Percentiles rank a stretch among this genome's conserved stretches.
Conservation (phyloP, 2,113 vertebrate species). For the Trichomycterus rosablanca region DNA sequence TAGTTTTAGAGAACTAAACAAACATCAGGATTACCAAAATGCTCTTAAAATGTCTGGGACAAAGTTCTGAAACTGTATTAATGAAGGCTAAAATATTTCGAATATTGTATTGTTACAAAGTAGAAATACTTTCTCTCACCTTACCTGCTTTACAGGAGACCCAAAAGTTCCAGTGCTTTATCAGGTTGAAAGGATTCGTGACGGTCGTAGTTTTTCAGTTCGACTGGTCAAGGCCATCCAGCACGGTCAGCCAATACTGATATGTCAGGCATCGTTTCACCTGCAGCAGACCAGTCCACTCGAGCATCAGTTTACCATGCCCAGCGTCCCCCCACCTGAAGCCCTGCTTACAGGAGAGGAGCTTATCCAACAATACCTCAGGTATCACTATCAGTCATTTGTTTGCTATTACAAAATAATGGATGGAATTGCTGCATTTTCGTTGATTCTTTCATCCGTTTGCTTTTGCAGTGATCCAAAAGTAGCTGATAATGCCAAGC, state of each 20-base stretch:
- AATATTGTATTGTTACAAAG: too few relatives aligned
- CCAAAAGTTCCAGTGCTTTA: conserved; percentile 86
- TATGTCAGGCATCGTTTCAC: conserved; percentile 89
- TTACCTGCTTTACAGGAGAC: conserved; percentile 73
- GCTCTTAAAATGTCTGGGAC: too few relatives aligned
- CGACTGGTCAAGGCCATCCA: conserved; percentile 88
- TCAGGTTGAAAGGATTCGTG: conserved; percentile 82
- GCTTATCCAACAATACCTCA: conserved; percentile 76
- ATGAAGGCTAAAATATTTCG: too few relatives aligned
- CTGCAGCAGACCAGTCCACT: conserved; percentile 74
- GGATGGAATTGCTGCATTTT: too few relatives aligned
- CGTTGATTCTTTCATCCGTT: not conserved
- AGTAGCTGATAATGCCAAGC: conserved; percentile 69
- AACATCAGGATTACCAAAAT: too few relatives aligned
- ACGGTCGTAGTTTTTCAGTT: conserved; percentile 84
- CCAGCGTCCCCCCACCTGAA: conserved; percentile 73
- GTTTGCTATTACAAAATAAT: too few relatives aligned
- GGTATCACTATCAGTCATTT: conserved; percentile 54
- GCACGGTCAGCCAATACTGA: conserved; percentile 84
- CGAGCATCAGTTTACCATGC: conserved; percentile 90
- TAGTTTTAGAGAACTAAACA: too few relatives aligned
- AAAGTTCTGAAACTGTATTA: too few relatives aligned
- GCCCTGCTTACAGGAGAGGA: conserved; percentile 73
- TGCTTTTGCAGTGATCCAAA: conserved; percentile 71
- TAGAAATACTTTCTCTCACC: too few relatives aligned